Evolutionary conservation across 2,797 vertebrate species (phyloP), one percentile per base, ranked within the genome.

Genomic region (Tokudaia muenninki): DNA sequence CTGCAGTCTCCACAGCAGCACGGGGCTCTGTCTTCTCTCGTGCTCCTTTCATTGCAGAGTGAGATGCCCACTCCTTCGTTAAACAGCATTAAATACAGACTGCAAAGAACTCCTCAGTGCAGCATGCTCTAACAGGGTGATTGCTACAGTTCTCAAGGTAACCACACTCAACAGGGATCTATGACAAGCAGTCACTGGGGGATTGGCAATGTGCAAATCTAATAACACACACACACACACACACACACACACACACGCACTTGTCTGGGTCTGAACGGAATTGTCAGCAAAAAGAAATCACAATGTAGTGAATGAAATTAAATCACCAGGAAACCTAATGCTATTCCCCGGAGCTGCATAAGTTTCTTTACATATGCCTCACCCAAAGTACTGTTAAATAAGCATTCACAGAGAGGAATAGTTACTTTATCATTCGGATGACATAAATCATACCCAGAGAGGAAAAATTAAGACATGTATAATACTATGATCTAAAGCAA

Each of bases 61-160:
- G 97, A 98, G 98, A 98, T 95, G 97, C 97, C 98, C 94, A 96
- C 96, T 98, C 98, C 98, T 98, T 99, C 98, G 97, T 98, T 98
- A 98, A 98, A 98, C 95, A 98, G 98, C 95, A 98, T 98, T 98
- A 98, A 98, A 98, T 98, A 98, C 98, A 98, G 98, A 97, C 97
- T 97, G 98, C 98, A 97, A 97, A 96, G 83, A 98, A 98, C 91
- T 98, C 98, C 98, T 98, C 97, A 96, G 96, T 65, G 97, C 98
- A 98, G 98, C 98, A 97, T 97, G 96, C 98, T 98, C 98, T 95
- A 96, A 98, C 94, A 95, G 95, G 70, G 97, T 96, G 97, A 97
- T 95, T 96, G 96, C 95, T 97, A 98, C 83, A 96, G 98, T 98
- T 98, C 98, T 98, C 98, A 98, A 98, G 98, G 98, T 98, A 98